Base-by-base conservation (phyloP, 2,888 invertebrate genomes). In the Tanypteryx hageni region DNA sequence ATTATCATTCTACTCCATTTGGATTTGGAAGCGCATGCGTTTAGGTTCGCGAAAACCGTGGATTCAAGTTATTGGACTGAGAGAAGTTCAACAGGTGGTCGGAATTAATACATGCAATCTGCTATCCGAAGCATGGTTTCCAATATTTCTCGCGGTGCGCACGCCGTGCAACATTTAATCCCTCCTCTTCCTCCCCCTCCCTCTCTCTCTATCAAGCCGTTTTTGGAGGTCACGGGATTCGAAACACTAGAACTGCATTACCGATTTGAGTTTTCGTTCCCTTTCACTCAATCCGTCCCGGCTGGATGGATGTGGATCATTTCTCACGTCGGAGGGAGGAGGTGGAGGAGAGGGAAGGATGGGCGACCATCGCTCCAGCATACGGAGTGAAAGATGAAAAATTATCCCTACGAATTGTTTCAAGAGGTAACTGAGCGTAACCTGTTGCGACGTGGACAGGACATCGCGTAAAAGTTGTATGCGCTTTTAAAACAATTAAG, bases 1-100 rank as follows among this genome's bases (percentile, higher is more conserved):
- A 44, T 44, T 44, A 44, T 44, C 44, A 5, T 44, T 44, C 44
- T 44, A 44, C 5, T 44, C 44, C 44, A 44, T 44, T 44, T 44
- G 44, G 44, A 44, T 44, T 44, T 44, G 44, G 44, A 44, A 44
- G 5, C 44, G 44, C 13, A 76, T 27, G 76, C 4, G 76, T 27
- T 76, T 27, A 22, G 76, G 22, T 14, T 27, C 76, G 27, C 76
- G 18, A 76, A 44, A 76, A 76, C 27, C 13, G 13, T 27, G 76
- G 76, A 76, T 44, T 44, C 44, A 44, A 44, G 44, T 44, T 44
- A 76, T 22, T 76, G 76, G 27, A 76, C 22, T 76, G 76, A 76
- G 76, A 27, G 76, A 76, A 27, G 11, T 11, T 76, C 76, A 76
- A 76, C 76, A 76, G 76, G 76, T 76, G 76, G 76, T 13, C 76